phyloP scores from a whole-genome alignment of 2,888 invertebrate genomes.

The Cartodere bifasciata region DNA sequence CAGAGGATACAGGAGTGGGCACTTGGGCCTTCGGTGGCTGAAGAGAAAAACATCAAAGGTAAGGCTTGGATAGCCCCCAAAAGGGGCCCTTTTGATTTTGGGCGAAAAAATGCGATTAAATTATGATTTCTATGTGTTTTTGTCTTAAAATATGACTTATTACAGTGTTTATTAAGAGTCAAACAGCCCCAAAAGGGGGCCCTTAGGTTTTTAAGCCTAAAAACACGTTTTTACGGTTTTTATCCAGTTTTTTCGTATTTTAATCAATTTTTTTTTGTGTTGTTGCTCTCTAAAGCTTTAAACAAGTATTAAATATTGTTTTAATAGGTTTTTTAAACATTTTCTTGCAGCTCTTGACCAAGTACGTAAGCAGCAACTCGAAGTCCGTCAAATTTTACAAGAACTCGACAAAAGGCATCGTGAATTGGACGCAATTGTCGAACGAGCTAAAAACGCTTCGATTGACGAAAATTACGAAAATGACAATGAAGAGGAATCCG shows the following conservation, averaged over 20 bases:
- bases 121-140: no score
- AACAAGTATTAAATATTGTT: no score
- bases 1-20: constrained; percentile 87
- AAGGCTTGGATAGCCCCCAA: constrained; percentile 1
- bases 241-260: no score
- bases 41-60: constrained; percentile 52
- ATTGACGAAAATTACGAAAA: constrained; percentile 50
- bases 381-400: constrained; percentile 66
- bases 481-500: constrained; percentile 50
- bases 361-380: constrained; percentile 64
- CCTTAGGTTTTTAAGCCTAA: no score
- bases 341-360: constrained; percentile 31
- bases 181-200: no score
- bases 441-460: constrained; percentile 59
- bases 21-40: constrained; percentile 71
- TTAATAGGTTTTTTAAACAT: not conserved
- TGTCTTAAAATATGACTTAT: no score
- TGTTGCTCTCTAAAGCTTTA: no score
- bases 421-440: constrained; percentile 69
- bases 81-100: no score
- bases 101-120: no score
- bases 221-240: no score
- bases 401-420: constrained; percentile 64
- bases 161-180: no score
- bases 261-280: no score